Percentiles rank a stretch among this genome's conserved stretches.
phyloP scores from a whole-genome alignment of 2,888 invertebrate species.

The Synanthedon andrenaeformis region DNA sequence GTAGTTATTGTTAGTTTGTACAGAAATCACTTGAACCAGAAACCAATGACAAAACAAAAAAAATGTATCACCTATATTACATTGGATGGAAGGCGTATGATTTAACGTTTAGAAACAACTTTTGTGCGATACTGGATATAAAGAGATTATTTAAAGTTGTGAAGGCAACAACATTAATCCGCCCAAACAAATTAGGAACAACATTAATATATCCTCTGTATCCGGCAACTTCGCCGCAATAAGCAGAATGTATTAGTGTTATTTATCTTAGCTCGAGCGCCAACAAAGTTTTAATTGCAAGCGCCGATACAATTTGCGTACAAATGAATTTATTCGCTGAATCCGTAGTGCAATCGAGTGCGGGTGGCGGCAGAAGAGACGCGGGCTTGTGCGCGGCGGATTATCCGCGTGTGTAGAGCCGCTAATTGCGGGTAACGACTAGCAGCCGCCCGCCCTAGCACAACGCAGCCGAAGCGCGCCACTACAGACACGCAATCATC shows the following conservation, averaged over 20 bases:
- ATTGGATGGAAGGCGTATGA: no score
- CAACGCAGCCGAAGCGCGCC: neutral
- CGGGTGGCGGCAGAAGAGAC: conserved; percentile 20
- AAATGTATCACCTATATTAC: no score
- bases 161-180: conserved; percentile 54
- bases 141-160: conserved; percentile 48
- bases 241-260: conserved; percentile 70
- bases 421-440: conserved; percentile 64
- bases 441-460: conserved; percentile 17
- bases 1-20: no score
- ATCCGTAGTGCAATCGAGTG: conserved; percentile 61
- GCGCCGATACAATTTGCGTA: conserved; percentile 71
- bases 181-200: conserved; percentile 67
- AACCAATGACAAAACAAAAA: no score
- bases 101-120: neutral
- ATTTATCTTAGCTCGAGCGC: conserved; percentile 68
- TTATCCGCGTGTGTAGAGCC: conserved; percentile 60
- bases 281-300: conserved; percentile 71
- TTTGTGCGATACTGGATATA: conserved; percentile 12
- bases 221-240: conserved; percentile 63
- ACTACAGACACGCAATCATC: conserved; percentile 14
- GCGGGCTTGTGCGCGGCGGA: conserved; percentile 30
- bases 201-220: conserved; percentile 67
- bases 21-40: no score
- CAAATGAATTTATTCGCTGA: conserved; percentile 70